phyloP scores from a whole-genome alignment of 2,113 vertebrate genomes.

The Laticauda colubrina region DNA sequence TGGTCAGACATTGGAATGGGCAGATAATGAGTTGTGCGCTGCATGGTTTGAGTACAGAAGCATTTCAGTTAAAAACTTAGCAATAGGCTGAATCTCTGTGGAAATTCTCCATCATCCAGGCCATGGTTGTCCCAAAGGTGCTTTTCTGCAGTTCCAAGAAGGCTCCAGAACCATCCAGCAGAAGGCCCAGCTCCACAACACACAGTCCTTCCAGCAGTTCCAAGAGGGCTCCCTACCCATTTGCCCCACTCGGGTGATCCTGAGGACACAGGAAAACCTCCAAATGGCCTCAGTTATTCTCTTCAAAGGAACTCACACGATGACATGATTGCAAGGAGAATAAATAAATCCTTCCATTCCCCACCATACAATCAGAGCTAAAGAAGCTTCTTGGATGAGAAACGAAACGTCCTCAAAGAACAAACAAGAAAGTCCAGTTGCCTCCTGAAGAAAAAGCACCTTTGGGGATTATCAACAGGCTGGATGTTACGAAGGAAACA shows the following conservation, averaged over 20 bases:
- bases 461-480: neutral
- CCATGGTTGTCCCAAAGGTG: neutral
- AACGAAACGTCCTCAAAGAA: neutral
- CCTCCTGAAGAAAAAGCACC: neutral
- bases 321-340: neutral
- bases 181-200: neutral
- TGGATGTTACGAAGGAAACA: neutral
- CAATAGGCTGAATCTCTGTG: neutral
- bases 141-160: neutral
- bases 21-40: neutral
- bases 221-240: no score
- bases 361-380: neutral
- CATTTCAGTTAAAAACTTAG: neutral
- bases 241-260: no score
- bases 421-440: neutral
- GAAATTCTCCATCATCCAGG: neutral
- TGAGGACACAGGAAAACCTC: neutral
- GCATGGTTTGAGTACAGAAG: neutral
- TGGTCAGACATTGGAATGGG: neutral
- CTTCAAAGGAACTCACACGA: neutral
- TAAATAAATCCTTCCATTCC: neutral
- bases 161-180: no score
- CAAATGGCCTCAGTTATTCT: neutral
- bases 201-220: no score
- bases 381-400: neutral